phyloP scores from a whole-genome alignment of 1,140 invertebrate species.

The Scaptomyza graminum region DNA sequence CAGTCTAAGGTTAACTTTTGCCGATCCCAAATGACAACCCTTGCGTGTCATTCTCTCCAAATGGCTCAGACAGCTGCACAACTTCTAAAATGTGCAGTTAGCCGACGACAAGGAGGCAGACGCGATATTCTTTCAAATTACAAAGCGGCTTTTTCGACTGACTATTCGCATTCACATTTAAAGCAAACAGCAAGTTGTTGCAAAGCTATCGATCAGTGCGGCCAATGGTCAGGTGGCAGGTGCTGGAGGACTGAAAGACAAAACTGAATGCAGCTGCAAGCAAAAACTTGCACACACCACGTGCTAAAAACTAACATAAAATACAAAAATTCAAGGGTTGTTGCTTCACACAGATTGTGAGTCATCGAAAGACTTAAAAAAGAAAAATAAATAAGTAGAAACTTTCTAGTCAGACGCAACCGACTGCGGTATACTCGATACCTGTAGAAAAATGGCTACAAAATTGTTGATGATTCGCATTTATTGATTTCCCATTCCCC shows the following conservation, averaged over 20 bases:
- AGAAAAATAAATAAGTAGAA: no score
- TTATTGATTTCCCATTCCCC: no score
- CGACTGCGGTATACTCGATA: no score
- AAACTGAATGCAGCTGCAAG: slow-evolving; percentile 32
- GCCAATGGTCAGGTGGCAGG: slow-evolving; percentile 65
- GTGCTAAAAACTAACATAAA: slow-evolving; percentile 42
- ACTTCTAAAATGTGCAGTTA: slow-evolving; percentile 72
- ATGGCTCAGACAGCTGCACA: slow-evolving; percentile 59
- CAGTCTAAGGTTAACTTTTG: not conserved
- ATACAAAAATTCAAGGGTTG: slow-evolving; percentile 16
- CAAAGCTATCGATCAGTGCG: slow-evolving; percentile 53
- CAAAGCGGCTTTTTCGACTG: slow-evolving; percentile 63
- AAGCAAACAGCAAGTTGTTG: slow-evolving; percentile 18
- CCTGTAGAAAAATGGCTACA: no score
- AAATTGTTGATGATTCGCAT: no score
- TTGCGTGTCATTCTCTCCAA: slow-evolving; percentile 40
- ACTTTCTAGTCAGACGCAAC: no score
- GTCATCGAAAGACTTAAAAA: slow-evolving; percentile 22
- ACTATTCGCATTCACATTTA: not conserved
- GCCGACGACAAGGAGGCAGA: slow-evolving; percentile 28
- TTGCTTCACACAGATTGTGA: slow-evolving; percentile 32
- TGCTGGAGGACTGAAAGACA: slow-evolving; percentile 12
- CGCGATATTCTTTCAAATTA: slow-evolving; percentile 64
- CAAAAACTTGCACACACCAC: slow-evolving; percentile 40
- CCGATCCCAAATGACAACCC: slow-evolving; percentile 1